Evolutionary conservation across 1,140 invertebrate species (phyloP), one percentile per base, ranked within the genome.

Genomic region (Drosophila bifasciata): DNA sequence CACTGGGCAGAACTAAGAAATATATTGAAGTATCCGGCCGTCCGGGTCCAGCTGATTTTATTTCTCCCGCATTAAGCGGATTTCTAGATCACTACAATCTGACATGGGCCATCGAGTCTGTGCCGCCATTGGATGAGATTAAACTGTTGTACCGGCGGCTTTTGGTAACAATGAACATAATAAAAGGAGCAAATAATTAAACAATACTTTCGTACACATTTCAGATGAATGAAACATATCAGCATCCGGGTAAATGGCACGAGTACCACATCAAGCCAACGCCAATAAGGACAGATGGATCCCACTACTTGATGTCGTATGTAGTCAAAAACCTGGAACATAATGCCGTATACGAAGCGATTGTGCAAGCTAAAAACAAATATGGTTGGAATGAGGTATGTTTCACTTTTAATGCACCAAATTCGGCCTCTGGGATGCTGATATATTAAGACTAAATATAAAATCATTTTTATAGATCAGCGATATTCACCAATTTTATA

Each of bases 311-410:
- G 44, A 92, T 94, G 89, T 93, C 92, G 4, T 93, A 93, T 89
- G 92, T 92, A 39, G 93, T 94, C 50, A 83, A 83, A 46, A 92
- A 92, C 51, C 86, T 95, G 50, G 92, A 94, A 39, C 91, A 93
- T 2, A 94, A 93, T 68, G 93, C 93, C 2, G 93, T 93, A 3
- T 95, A 94, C 80, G 94, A 95, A 79, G 94, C 94, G 21, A 92
- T 94, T 50, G 93, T 95, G 6, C 93, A 94, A 76, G 93, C 94
- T n/a, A 94, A 93, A 90, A 95, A 95, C 68, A 93, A 93, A 78
- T 94, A 95, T 64, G 94, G 94, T 36, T 95, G 94, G 93, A 94
- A 93, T 59, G 94, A 94, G 85, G 92, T 94, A 58, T 17, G 23
- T 3, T 17, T 17, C 1, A 8, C 0, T 0, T 45, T 39, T 0